phyloP scores from a whole-genome alignment of 1,140 invertebrate genomes.

The Luehdorfia chinensis region DNA sequence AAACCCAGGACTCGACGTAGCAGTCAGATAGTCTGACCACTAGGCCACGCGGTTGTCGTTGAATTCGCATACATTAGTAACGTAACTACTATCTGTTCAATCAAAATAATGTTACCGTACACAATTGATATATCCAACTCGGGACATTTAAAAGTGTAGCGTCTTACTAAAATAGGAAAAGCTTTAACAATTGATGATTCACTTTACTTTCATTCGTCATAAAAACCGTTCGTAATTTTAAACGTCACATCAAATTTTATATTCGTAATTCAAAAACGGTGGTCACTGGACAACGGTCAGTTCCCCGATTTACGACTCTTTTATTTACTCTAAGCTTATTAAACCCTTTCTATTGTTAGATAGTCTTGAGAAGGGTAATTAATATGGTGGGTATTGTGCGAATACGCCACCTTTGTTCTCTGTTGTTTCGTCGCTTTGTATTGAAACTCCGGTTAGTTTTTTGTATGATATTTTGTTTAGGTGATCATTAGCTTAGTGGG shows the following conservation, averaged over 20 bases:
- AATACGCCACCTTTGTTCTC: slow-evolving; percentile 61
- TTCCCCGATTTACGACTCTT: slow-evolving; percentile 46
- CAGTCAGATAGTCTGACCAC: too few relatives aligned
- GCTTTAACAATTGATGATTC: too few relatives aligned
- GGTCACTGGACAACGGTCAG: slow-evolving; percentile 54
- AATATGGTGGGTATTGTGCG: slow-evolving; percentile 66
- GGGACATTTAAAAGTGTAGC: too few relatives aligned
- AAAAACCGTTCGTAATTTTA: slow-evolving; percentile 20
- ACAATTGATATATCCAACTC: too few relatives aligned
- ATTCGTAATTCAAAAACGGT: slow-evolving; percentile 23
- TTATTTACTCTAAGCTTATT: slow-evolving; percentile 74
- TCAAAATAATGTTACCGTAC: too few relatives aligned
- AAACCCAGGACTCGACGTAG: too few relatives aligned
- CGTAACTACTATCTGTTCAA: too few relatives aligned
- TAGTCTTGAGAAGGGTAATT: slow-evolving; percentile 67
- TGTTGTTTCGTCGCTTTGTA: slow-evolving; percentile 51
- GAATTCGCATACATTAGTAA: too few relatives aligned
- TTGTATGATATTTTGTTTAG: slow-evolving; percentile 58
- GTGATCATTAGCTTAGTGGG: slow-evolving; percentile 68
- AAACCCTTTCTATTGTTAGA: slow-evolving; percentile 64
- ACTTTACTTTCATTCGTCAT: too few relatives aligned
- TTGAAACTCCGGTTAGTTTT: slow-evolving; percentile 34
- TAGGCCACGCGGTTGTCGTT: too few relatives aligned
- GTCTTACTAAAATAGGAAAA: too few relatives aligned
- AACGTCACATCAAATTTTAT: slow-evolving; percentile 57